phyloP scores from a whole-genome alignment of 2,113 vertebrate species.

The Spea multiplicata region DNA sequence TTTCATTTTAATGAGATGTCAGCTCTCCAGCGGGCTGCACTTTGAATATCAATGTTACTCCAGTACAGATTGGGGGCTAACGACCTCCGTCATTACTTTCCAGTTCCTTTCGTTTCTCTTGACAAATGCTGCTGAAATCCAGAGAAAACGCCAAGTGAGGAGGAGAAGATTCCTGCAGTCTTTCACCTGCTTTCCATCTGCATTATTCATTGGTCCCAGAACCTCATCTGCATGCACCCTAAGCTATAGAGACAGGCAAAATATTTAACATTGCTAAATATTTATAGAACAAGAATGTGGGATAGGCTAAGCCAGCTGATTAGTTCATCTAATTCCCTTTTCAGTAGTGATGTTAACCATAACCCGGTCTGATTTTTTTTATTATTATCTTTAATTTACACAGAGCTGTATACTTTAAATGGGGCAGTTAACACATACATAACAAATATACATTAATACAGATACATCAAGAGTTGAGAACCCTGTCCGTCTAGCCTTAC shows the following conservation, averaged over 20 bases:
- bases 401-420: no score
- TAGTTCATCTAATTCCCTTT: constrained; percentile 40
- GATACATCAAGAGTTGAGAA: no score
- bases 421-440: no score
- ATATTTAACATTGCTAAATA: constrained; percentile 53
- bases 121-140: constrained; percentile 71
- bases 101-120: constrained; percentile 68
- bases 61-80: constrained; percentile 58
- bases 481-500: no score
- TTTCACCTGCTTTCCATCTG: constrained; percentile 65
- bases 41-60: constrained; percentile 60
- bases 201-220: constrained; percentile 77
- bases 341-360: no score
- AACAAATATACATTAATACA: no score
- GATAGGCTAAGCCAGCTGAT: constrained; percentile 7
- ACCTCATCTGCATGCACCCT: constrained; percentile 72
- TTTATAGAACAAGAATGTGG: constrained; percentile 41
- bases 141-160: constrained; percentile 64
- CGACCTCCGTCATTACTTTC: constrained; percentile 65
- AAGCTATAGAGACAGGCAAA: constrained; percentile 57
- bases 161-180: constrained; percentile 70
- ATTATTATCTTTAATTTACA: no score
- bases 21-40: constrained; percentile 53
- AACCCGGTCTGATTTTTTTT: no score
- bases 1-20: constrained; percentile 70